Base-by-base conservation (phyloP, 2,888 invertebrate genomes). In the Troglohyphantes excavatus region DNA sequence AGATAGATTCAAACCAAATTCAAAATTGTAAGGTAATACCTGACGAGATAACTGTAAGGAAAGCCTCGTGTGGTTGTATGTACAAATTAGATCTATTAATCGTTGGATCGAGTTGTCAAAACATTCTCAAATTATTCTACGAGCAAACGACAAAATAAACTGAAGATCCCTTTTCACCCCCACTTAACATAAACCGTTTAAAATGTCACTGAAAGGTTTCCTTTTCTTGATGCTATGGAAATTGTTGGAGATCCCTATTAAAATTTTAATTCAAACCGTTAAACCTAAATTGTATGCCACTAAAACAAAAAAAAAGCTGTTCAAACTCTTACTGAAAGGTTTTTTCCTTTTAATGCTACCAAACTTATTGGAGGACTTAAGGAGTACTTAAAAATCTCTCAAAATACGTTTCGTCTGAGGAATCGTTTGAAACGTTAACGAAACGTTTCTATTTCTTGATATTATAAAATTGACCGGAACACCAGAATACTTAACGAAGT, bases 211-310 rank as follows among this genome's bases (percentile, higher is more conserved):
- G 53, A 53, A 53, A 13, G n/a, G 13, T 53, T 53, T n/a, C 53
- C 53, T 53, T 53, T 53, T 53, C 53, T 53, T 53, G n/a, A 53
- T 53, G 53, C 53, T 53, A 53, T 53, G 53, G 17, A 53, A 53
- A 53, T 17, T 53, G 53, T 53, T n/a, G 53, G 39, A 39, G 39
- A 39, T 17, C n/a, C 53, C 53, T 5, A n/a, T n/a, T n/a, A 53
- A 53, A 53, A 53, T 5, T 27, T 33, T 33, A 63, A 26, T 78
- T 65, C 59, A 82, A 82, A 68, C 68, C 68, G 70, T 39, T 39
- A 11, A 39, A 39, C 13, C 39, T 39, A 39, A 39, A 39, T 39
- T 2, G 7, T 39, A 39, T 13, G 39, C 13, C 39, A 39, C 39
- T 7, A 39, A 39, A 39, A 39, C 7, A 39, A 39, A 13, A 39